These are phyloP conservation scores for Pogonognathellus flavescens DNA, from an alignment of 1,140 invertebrate species.

Conservation along the genomic window DNA sequence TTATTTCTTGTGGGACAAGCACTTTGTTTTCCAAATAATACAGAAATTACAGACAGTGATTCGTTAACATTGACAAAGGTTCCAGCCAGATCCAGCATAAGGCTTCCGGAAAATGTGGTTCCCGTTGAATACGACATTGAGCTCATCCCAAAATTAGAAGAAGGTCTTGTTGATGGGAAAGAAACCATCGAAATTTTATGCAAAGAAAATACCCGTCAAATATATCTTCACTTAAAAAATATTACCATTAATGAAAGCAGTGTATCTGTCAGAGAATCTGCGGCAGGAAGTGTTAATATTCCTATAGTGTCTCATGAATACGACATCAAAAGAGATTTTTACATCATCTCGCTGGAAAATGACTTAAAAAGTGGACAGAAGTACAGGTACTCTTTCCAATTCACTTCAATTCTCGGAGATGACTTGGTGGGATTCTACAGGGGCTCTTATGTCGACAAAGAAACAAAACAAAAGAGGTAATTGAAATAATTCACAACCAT, in stretches of 20 bases:
- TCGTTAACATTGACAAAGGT: no score
- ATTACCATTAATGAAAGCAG: slow-evolving; percentile 75
- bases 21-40: no score
- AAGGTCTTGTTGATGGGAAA: slow-evolving; percentile 78
- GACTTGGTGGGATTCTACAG: slow-evolving; percentile 84
- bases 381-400: slow-evolving; percentile 58
- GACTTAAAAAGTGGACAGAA: slow-evolving; percentile 37
- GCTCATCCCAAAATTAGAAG: slow-evolving; percentile 77
- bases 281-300: background rate
- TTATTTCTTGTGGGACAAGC: no score
- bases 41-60: no score
- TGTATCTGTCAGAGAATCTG: slow-evolving; percentile 69
- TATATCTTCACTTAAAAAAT: slow-evolving; percentile 83
- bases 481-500: no score
- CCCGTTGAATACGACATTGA: slow-evolving; percentile 80
- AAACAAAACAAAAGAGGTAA: slow-evolving; percentile 75
- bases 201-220: slow-evolving; percentile 76
- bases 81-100: slow-evolving; percentile 69
- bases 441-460: slow-evolving; percentile 81
- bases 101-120: slow-evolving; percentile 77
- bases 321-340: slow-evolving; percentile 62
- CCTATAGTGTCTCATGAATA: slow-evolving; percentile 55
- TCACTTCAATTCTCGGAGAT: slow-evolving; percentile 55
- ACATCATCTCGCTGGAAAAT: slow-evolving; percentile 54
- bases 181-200: slow-evolving; percentile 79